Percentiles rank a stretch among this genome's conserved stretches.
phyloP scores from a whole-genome alignment of 2,888 invertebrate species.

The Lasioglossum malachurum region DNA sequence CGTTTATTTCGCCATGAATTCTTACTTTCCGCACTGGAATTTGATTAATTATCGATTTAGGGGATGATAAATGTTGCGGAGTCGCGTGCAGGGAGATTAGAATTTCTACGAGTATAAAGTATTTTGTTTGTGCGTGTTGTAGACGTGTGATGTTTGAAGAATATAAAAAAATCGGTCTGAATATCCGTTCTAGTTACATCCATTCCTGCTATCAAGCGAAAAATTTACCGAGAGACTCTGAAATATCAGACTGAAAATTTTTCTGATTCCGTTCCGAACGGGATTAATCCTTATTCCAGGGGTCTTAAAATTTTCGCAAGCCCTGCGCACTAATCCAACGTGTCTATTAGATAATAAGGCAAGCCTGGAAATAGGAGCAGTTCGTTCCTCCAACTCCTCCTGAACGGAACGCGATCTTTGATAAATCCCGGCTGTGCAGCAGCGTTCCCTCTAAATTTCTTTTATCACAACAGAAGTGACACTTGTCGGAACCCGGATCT shows the following conservation, averaged over 20 bases:
- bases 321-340: not conserved
- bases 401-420: not conserved
- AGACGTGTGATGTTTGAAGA: too few relatives aligned
- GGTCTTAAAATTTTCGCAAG: not conserved
- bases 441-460: not conserved
- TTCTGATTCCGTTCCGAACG: not conserved
- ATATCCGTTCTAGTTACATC: too few relatives aligned
- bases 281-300: not conserved
- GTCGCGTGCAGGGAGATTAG: not conserved
- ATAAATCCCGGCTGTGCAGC: not conserved
- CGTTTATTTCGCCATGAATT: not conserved
- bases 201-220: too few relatives aligned
- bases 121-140: not conserved
- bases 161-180: too few relatives aligned
- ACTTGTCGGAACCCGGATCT: constrained; percentile 21
- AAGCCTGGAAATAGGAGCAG: not conserved
- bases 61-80: not conserved
- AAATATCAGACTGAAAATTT: too few relatives aligned
- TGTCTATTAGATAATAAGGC: not conserved
- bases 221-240: too few relatives aligned
- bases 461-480: constrained; percentile 35
- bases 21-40: not conserved
- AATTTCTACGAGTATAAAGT: not conserved
- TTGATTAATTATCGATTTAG: not conserved
- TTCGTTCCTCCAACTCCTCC: not conserved